Evolutionary conservation across 2,797 vertebrate genomes (phyloP).

Genomic region (Liparis tanakae): DNA sequence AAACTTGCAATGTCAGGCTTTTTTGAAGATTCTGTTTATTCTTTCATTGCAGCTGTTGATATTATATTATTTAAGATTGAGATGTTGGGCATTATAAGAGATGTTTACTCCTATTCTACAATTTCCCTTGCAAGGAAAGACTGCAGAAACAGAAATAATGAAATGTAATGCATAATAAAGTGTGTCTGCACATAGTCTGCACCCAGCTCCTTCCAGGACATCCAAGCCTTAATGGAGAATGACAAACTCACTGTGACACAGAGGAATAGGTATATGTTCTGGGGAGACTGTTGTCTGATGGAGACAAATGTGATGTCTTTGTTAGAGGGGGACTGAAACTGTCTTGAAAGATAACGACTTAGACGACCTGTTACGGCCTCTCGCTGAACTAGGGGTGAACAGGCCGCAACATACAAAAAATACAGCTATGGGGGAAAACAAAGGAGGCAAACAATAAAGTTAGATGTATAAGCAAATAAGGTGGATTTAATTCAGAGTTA

Average conservation of each 20-base stretch:
- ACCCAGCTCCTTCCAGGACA: slow-evolving; percentile 55
- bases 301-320: slow-evolving; percentile 71
- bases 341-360: slow-evolving; percentile 2
- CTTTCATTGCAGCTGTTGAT: not conserved
- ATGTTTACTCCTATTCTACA: slow-evolving; percentile 9
- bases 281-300: slow-evolving; percentile 38
- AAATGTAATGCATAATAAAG: slow-evolving; percentile 68
- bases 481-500: too few species aligned
- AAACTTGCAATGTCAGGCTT: not conserved
- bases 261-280: slow-evolving; percentile 64
- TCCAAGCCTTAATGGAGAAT: slow-evolving; percentile 69
- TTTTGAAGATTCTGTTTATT: not conserved
- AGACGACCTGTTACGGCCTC: too few species aligned
- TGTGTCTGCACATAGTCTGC: slow-evolving; percentile 39
- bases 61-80: slow-evolving; percentile 7
- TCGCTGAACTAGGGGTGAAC: too few species aligned
- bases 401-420: too few species aligned
- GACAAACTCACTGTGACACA: slow-evolving; percentile 71
- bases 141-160: slow-evolving; percentile 51
- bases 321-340: slow-evolving; percentile 29
- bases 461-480: too few species aligned
- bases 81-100: not conserved
- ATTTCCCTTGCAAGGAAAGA: slow-evolving; percentile 34
- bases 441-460: too few species aligned
- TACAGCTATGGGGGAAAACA: too few species aligned